Base-by-base conservation (phyloP, 2,888 invertebrate species). In the Ptilodon capucinus region DNA sequence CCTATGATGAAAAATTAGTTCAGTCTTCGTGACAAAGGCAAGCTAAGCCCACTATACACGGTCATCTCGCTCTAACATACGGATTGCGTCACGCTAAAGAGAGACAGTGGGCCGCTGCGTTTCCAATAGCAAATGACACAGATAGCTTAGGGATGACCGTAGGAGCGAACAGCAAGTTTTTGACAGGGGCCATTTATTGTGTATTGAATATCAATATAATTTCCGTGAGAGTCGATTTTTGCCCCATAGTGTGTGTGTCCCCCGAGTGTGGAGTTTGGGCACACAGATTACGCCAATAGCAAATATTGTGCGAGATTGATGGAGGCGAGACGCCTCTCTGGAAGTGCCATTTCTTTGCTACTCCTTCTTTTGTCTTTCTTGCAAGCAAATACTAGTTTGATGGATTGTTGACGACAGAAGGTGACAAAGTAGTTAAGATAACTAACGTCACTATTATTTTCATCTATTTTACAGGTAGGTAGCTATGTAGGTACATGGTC, bases 1-100 rank as follows among this genome's bases (percentile, higher is more conserved):
- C 87, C 91, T 91, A 91, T 91, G 91, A 91, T 91, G 91, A 91
- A 91, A 91, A 91, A 91, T 91, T 91, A 90, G 90, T 87, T 86
- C 90, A 87, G 87, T 86, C 85, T 79, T 87, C 82, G 84, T 90
- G 86, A 89, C 88, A 90, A 88, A 90, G 86, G 86, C 86, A 81
- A 81, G 85, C 86, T 86, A 88, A 86, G 81, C 90, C 82, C 79
- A 85, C 85, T 81, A 79, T 77, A 77, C 78, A 78, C 69, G 67
- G 70, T 76, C 77, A 79, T 88, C 86, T 78, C 84, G 64, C 68
- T 91, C 79, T 60, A 54, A 63, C 85, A 60, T 73, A 73, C 54
- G 58, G 59, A 48, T 44, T 55, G 48, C 58, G 67, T 70, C 57
- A 58, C 48, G 68, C 51, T 51, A 61, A 76, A 84, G 67, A 69